These are phyloP conservation scores for Maniola hyperantus DNA, from an alignment of 2,888 invertebrate species.

Conservation along the genomic window DNA sequence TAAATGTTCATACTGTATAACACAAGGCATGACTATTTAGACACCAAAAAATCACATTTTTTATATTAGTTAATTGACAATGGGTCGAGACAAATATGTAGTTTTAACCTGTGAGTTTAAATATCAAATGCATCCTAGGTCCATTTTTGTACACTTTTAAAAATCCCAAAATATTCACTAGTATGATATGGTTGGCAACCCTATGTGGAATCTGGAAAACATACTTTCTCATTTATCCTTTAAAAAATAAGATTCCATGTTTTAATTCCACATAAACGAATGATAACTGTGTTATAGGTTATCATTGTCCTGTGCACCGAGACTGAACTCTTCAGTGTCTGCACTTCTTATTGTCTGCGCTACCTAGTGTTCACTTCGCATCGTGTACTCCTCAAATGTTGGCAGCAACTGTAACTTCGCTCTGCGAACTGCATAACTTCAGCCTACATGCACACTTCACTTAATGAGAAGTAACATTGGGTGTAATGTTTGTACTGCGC, in stretches of 20 bases:
- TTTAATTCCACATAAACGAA: slow-evolving; percentile 76
- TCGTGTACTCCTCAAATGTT: slow-evolving; percentile 76
- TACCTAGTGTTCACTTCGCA: slow-evolving; percentile 80
- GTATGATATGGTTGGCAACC: slow-evolving; percentile 9
- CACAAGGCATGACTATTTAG: no score
- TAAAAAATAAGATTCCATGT: slow-evolving; percentile 63
- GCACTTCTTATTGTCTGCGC: slow-evolving; percentile 82
- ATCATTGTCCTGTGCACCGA: slow-evolving; percentile 83
- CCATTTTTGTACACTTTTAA: background rate
- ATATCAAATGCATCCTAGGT: background rate
- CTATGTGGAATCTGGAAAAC: slow-evolving; percentile 4
- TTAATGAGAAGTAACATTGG: slow-evolving; percentile 70
- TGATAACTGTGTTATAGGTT: slow-evolving; percentile 84
- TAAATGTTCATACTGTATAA: no score
- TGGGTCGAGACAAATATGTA: no score
- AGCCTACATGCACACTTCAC: slow-evolving; percentile 76
- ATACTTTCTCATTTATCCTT: background rate
- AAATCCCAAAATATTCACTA: background rate
- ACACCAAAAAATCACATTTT: no score
- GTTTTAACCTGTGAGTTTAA: no score
- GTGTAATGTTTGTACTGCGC: slow-evolving; percentile 74
- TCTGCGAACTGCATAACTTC: slow-evolving; percentile 78
- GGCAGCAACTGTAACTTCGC: slow-evolving; percentile 74
- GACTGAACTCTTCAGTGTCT: slow-evolving; percentile 80
- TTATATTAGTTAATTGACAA: no score